A percentile compares a stretch with the other conserved stretches of the same genome.
Evolutionary conservation across 2,113 vertebrate genomes (phyloP).

Genomic region (Trochalopteron elliotii): DNA sequence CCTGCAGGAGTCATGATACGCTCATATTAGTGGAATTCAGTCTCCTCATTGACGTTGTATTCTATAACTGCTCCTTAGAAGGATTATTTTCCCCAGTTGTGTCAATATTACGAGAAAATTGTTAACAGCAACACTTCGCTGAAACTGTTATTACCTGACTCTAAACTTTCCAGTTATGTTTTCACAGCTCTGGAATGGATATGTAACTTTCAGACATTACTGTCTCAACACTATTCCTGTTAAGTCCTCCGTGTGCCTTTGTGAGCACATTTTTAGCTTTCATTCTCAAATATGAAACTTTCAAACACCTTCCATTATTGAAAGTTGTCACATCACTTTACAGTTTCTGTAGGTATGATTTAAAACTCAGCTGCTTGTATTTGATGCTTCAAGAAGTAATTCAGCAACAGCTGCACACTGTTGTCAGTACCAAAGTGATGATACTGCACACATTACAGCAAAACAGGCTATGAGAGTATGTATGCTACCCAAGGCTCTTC

Average conservation of each 20-base stretch:
- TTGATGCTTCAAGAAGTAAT: background rate
- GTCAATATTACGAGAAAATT: conserved; percentile 2
- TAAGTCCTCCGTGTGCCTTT: background rate
- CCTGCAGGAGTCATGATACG: background rate
- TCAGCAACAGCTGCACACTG: background rate
- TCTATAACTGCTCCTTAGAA: background rate
- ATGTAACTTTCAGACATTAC: background rate
- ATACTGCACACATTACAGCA: background rate
- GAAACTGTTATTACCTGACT: background rate
- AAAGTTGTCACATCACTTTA: background rate
- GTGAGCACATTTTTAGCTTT: background rate
- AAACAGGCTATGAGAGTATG: background rate
- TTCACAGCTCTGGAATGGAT: background rate
- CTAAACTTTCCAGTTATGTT: background rate
- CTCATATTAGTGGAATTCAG: background rate
- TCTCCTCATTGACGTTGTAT: background rate
- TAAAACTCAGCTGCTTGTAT: background rate
- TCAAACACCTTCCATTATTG: background rate
- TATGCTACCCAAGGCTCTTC: background rate
- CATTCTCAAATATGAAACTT: background rate
- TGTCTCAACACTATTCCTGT: background rate
- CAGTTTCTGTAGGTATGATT: background rate
- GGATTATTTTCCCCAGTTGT: background rate
- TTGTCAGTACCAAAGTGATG: background rate
- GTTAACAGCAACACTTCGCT: background rate